These are phyloP conservation scores for Saxidomus purpurata DNA, from an alignment of 1,140 invertebrate species.

Conservation along the genomic window DNA sequence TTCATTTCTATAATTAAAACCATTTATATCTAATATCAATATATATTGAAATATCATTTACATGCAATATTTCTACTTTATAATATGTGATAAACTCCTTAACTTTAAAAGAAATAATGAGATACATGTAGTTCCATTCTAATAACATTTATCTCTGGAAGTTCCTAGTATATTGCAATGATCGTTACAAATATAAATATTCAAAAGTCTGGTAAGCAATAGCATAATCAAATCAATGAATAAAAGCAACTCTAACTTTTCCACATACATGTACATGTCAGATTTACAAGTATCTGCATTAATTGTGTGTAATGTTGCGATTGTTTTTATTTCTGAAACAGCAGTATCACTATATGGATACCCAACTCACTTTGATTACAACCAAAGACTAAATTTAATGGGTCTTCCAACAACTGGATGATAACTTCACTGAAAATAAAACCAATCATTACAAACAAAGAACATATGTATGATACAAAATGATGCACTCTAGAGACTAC, in stretches of 20 bases:
- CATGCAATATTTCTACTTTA: no score
- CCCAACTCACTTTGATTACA: constrained; percentile 42
- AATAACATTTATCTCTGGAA: no score
- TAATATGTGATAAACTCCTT: no score
- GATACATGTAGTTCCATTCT: no score
- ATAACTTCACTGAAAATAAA: constrained; percentile 51
- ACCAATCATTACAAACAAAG: constrained; percentile 55
- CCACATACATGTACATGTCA: background rate
- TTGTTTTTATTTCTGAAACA: constrained; percentile 3
- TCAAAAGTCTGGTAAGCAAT: background rate
- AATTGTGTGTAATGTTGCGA: background rate
- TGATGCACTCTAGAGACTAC: background rate
- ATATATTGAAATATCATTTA: no score
- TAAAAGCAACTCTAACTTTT: background rate
- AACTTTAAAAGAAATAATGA: no score
- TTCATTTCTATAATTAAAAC: background rate
- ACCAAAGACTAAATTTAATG: constrained; percentile 35
- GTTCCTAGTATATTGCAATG: no score
- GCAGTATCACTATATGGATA: constrained; percentile 2
- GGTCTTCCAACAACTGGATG: constrained; percentile 46
- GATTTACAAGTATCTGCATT: background rate
- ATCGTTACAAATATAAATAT: no score
- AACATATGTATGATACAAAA: constrained; percentile 23
- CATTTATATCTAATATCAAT: no score
- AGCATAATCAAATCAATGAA: background rate